phyloP scores from a whole-genome alignment of 1,140 invertebrate genomes.

The Nasonia longicornis region DNA sequence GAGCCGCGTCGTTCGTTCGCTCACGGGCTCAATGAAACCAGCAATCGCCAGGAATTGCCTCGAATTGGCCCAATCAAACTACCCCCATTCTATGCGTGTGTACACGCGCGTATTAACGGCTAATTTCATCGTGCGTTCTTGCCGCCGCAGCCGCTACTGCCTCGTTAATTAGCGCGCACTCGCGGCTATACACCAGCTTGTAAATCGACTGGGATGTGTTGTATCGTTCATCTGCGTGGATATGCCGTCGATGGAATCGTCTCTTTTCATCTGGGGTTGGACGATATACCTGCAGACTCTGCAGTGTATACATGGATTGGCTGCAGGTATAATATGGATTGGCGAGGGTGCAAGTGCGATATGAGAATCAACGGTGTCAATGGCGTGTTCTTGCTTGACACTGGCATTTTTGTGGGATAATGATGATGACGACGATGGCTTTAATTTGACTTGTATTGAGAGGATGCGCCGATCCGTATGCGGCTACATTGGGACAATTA shows the following conservation, averaged over 20 bases:
- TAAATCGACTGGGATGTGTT: no score
- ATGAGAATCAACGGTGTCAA: no score
- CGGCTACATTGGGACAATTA: not conserved
- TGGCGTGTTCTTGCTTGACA: no score
- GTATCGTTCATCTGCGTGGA: no score
- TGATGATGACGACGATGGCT: not conserved
- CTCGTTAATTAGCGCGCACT: conserved; percentile 38
- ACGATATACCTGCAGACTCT: no score
- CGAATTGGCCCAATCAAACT: conserved; percentile 71
- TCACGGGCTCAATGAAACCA: conserved; percentile 66
- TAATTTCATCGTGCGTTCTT: conserved; percentile 58
- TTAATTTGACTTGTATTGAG: not conserved
- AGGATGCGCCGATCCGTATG: not conserved
- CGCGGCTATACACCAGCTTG: conserved; percentile 8
- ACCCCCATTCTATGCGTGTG: conserved; percentile 67
- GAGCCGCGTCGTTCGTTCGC: conserved; percentile 9
- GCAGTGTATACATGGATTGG: no score
- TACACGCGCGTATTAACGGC: conserved; percentile 67
- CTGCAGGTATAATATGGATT: no score
- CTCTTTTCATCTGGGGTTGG: no score
- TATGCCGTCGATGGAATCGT: no score
- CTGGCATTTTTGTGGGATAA: not conserved
- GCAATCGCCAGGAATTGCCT: conserved; percentile 71
- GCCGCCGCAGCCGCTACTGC: not conserved
- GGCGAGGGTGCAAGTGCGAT: no score